phyloP scores from a whole-genome alignment of 2,113 vertebrate genomes.

The Chascanopsetta lugubris region DNA sequence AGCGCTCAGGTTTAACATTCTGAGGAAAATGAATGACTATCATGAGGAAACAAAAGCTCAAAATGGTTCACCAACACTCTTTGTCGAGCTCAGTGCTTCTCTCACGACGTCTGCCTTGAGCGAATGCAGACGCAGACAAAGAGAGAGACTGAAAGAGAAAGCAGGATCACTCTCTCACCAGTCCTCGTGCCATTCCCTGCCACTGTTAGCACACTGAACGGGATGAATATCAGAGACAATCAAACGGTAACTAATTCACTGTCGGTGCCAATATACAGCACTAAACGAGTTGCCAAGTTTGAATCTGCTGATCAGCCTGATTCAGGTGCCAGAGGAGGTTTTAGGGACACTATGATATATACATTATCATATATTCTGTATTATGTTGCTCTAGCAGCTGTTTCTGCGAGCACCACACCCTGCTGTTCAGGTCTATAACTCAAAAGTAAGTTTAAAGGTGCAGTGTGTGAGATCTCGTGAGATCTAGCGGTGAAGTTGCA shows the following conservation, averaged over 20 bases:
- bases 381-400: too few relatives aligned
- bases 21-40: not conserved
- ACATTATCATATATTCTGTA: not conserved
- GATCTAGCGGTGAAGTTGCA: too few relatives aligned
- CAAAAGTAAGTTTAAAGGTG: too few relatives aligned
- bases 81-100: conserved; percentile 1
- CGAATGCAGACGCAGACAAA: not conserved
- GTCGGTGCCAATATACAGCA: conserved; percentile 26
- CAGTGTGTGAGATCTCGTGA: too few relatives aligned
- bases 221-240: conserved; percentile 40
- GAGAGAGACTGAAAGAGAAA: not conserved
- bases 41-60: not conserved
- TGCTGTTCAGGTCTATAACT: too few relatives aligned
- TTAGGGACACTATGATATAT: not conserved
- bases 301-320: not conserved
- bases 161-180: not conserved
- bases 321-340: not conserved
- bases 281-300: conserved; percentile 15
- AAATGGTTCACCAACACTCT: not conserved
- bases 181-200: conserved; percentile 17
- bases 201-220: conserved; percentile 31
- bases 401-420: too few relatives aligned
- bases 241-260: conserved; percentile 38
- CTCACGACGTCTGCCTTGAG: conserved; percentile 13
- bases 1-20: not conserved